Evolutionary conservation across 2,888 invertebrate genomes (phyloP).

Genomic region (Drosophila quasianomalipes): DNA sequence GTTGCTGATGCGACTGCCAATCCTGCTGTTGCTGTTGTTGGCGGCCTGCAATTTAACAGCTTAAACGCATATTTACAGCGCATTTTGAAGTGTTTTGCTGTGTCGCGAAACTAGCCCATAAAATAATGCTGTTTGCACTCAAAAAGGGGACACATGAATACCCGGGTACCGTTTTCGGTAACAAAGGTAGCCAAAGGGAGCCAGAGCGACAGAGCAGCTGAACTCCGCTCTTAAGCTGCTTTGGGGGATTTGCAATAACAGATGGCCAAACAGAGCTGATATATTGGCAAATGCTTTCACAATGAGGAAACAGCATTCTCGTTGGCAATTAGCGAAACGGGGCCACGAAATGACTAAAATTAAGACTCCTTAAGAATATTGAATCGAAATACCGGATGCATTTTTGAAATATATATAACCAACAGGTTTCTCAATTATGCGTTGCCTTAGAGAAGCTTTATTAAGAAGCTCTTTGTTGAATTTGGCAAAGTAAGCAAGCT

Average conservation of each 20-base stretch:
- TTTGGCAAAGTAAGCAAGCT: neutral
- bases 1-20: slow-evolving; percentile 5
- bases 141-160: slow-evolving; percentile 5
- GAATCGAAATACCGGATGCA: slow-evolving; percentile 23
- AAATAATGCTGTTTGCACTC: slow-evolving; percentile 44
- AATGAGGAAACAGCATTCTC: slow-evolving; percentile 32
- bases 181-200: neutral
- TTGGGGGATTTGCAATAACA: slow-evolving; percentile 46
- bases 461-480: neutral
- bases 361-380: slow-evolving; percentile 20
- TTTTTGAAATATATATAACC: neutral
- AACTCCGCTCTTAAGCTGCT: slow-evolving; percentile 51
- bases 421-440: slow-evolving; percentile 9
- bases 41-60: slow-evolving; percentile 74
- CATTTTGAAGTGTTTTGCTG: slow-evolving; percentile 59
- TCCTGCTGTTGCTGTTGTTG: slow-evolving; percentile 38
- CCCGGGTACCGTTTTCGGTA: neutral
- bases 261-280: slow-evolving; percentile 52
- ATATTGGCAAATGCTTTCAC: slow-evolving; percentile 52
- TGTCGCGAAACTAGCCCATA: slow-evolving; percentile 52
- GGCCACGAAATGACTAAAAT: slow-evolving; percentile 50
- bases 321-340: slow-evolving; percentile 49
- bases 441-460: neutral
- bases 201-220: slow-evolving; percentile 14
- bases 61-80: slow-evolving; percentile 76